A percentile compares a stretch with the other conserved stretches of the same genome.
phyloP scores from a whole-genome alignment of 2,888 invertebrate species.

The Lithodes maja region DNA sequence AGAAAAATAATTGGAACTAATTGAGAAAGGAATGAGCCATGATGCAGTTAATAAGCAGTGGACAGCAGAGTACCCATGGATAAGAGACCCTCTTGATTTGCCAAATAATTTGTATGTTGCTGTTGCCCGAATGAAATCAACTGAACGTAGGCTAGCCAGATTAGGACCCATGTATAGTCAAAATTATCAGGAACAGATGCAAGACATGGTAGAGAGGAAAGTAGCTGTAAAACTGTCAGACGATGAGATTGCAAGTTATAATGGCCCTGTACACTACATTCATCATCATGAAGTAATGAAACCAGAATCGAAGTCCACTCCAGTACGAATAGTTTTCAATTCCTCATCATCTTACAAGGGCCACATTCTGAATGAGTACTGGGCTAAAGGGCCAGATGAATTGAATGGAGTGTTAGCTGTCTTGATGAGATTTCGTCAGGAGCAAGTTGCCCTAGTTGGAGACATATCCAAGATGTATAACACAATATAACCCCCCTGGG shows the following conservation, averaged over 20 bases:
- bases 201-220: conserved; percentile 27
- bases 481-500: too few species aligned
- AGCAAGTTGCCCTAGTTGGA: conserved; percentile 23
- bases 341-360: conserved; percentile 13
- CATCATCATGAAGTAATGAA: conserved; percentile 45
- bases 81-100: conserved; percentile 12
- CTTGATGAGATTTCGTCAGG: conserved; percentile 37
- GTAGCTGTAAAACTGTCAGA: conserved; percentile 22
- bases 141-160: conserved; percentile 28
- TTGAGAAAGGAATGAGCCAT: conserved; percentile 16
- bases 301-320: conserved; percentile 20
- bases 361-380: conserved; percentile 21
- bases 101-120: conserved; percentile 21
- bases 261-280: conserved; percentile 24
- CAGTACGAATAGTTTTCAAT: conserved; percentile 26
- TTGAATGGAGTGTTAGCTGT: conserved; percentile 37
- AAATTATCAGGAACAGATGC: conserved; percentile 24
- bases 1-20: too few species aligned
- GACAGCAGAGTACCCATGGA: conserved; percentile 30
- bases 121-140: conserved; percentile 35
- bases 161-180: conserved; percentile 13
- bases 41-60: conserved; percentile 15
- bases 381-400: conserved; percentile 37
- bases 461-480: conserved; percentile 42
- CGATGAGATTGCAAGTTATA: conserved; percentile 13